Percentiles rank a stretch among this genome's conserved stretches.
phyloP scores from a whole-genome alignment of 2,797 vertebrate species.

The Epinephelus awoara region DNA sequence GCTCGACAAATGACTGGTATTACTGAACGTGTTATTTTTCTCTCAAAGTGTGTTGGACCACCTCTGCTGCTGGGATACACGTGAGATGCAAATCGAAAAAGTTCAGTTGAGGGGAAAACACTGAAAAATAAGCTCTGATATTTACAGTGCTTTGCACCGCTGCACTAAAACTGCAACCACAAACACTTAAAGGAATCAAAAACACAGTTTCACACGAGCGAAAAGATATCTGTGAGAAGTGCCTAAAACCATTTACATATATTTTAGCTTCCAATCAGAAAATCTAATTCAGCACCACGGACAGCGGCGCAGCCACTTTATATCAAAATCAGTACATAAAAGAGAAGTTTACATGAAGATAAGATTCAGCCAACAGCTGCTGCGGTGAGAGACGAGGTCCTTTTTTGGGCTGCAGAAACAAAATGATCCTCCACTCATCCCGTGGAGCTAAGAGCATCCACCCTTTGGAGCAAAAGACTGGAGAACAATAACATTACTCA shows the following conservation, averaged over 20 bases:
- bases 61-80: neutral
- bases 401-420: neutral
- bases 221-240: neutral
- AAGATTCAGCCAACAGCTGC: neutral
- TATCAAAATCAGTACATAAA: constrained; percentile 13
- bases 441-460: constrained; percentile 29
- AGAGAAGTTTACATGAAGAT: neutral
- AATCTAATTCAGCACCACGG: constrained; percentile 78
- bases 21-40: neutral
- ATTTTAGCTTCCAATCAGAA: constrained; percentile 20
- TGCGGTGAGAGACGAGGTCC: neutral
- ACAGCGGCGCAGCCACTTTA: constrained; percentile 61
- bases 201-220: neutral
- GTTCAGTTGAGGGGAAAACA: neutral
- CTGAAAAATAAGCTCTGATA: neutral
- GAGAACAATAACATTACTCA: constrained; percentile 75
- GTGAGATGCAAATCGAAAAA: neutral
- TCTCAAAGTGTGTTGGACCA: neutral
- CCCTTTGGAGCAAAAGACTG: constrained; percentile 36
- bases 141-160: neutral
- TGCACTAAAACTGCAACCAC: neutral
- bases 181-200: neutral
- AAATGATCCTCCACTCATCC: constrained; percentile 23
- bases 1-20: neutral
- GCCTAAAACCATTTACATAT: neutral